Evolutionary conservation across 2,888 invertebrate species (phyloP).

Genomic region (Lochmaea capreae): DNA sequence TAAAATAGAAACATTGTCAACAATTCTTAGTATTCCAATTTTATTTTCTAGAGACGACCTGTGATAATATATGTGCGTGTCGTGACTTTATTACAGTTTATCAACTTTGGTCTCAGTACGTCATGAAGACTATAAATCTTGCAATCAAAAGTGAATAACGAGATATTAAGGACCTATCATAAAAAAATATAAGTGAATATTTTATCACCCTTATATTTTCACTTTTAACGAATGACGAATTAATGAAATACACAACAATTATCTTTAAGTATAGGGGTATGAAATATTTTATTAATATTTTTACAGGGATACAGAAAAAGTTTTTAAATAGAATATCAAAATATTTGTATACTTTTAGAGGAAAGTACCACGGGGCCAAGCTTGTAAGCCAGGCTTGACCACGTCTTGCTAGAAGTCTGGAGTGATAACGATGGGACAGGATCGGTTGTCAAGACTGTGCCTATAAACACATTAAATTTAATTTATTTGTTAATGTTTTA

Average conservation of each 20-base stretch:
- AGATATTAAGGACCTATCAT: slow-evolving; percentile 33
- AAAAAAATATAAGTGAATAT: slow-evolving; percentile 36
- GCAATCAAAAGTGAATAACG: slow-evolving; percentile 39
- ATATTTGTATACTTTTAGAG: too few species aligned
- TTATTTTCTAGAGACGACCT: neutral
- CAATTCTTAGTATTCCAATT: too few species aligned
- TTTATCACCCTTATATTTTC: slow-evolving; percentile 38
- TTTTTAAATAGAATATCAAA: neutral
- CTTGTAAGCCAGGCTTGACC: too few species aligned
- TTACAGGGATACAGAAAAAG: neutral
- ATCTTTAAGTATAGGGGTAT: slow-evolving; percentile 33
- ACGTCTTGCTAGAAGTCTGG: too few species aligned
- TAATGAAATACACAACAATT: slow-evolving; percentile 35
- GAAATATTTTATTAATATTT: neutral
- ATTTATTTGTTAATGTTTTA: too few species aligned
- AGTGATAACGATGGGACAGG: too few species aligned
- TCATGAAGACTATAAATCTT: slow-evolving; percentile 30
- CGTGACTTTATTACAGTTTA: slow-evolving; percentile 2
- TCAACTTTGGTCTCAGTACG: slow-evolving; percentile 10
- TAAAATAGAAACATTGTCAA: too few species aligned
- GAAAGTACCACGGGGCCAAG: too few species aligned
- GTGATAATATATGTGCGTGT: neutral
- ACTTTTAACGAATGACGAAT: slow-evolving; percentile 34
- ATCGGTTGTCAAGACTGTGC: too few species aligned
- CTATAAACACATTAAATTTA: too few species aligned